These are phyloP conservation scores for Lates calcarifer DNA, from an alignment of 2,113 vertebrate genomes.

Conservation along the genomic window DNA sequence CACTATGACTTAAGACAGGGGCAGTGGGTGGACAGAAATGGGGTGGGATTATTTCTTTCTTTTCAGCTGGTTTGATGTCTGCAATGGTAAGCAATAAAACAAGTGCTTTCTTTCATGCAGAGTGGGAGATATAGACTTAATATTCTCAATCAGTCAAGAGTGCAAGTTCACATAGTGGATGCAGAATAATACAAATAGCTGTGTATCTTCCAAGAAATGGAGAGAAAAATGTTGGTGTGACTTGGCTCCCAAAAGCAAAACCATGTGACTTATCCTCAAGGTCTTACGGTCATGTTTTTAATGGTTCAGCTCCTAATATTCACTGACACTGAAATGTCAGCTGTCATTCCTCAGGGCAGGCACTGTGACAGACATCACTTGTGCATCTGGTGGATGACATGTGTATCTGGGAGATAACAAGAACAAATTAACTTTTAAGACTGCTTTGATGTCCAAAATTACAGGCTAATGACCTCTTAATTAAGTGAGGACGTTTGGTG, in stretches of 20 bases:
- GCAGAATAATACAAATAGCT: neutral
- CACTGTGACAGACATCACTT: neutral
- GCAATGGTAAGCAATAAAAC: slow-evolving; percentile 6
- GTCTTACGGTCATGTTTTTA: neutral
- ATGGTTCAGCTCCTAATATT: neutral
- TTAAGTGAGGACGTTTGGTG: neutral
- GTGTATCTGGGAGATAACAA: neutral
- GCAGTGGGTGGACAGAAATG: slow-evolving; percentile 31
- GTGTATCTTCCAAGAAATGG: neutral
- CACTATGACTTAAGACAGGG: slow-evolving; percentile 37
- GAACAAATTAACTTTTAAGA: neutral
- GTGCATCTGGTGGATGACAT: neutral
- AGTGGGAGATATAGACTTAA: neutral
- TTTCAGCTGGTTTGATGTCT: slow-evolving; percentile 1
- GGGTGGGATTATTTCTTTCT: slow-evolving; percentile 13
- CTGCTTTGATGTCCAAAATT: neutral
- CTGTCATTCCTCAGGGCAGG: slow-evolving; percentile 13
- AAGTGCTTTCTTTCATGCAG: neutral
- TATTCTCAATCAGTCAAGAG: neutral
- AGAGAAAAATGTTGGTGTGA: neutral
- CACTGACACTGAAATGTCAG: slow-evolving; percentile 13
- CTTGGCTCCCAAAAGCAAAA: neutral
- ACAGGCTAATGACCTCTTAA: slow-evolving; percentile 20
- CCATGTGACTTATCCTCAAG: neutral
- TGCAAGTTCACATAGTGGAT: neutral